These are phyloP conservation scores for Macrochelys suwanniensis DNA, from an alignment of 2,797 vertebrate genomes.

Conservation along the genomic window DNA sequence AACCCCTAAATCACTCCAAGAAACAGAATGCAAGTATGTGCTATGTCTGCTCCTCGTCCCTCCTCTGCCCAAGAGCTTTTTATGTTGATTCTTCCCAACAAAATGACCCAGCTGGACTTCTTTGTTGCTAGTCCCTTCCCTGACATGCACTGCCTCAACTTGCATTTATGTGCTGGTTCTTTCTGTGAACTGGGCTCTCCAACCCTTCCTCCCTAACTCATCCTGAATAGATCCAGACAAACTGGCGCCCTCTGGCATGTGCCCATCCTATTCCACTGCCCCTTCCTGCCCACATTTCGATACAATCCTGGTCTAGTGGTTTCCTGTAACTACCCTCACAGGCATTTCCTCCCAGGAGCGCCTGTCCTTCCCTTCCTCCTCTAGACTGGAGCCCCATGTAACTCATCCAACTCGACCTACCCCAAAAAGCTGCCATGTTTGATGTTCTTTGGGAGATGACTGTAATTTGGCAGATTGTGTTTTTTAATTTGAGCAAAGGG, in stretches of 20 bases:
- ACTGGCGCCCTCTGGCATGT: not conserved
- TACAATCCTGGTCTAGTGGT: not conserved
- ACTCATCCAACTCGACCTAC: not conserved
- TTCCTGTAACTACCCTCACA: rapidly evolving
- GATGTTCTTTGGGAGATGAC: not conserved
- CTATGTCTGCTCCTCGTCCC: not conserved
- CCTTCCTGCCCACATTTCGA: not conserved
- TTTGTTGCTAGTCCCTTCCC: not conserved
- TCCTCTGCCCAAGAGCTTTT: not conserved
- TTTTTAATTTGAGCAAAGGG: not conserved
- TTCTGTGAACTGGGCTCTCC: not conserved
- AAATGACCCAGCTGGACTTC: not conserved
- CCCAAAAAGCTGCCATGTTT: not conserved
- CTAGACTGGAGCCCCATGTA: not conserved
- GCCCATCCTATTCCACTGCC: not conserved
- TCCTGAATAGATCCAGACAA: not conserved
- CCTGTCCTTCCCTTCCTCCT: not conserved
- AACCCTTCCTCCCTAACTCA: not conserved
- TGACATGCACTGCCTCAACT: not conserved
- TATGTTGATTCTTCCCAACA: not conserved
- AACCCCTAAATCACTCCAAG: not conserved
- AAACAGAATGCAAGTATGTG: not conserved
- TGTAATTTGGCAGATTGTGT: not conserved
- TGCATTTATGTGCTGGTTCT: not conserved
- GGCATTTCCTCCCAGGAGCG: not conserved